phyloP scores from a whole-genome alignment of 2,888 invertebrate genomes.

The Parapristionchus giblindavisi region DNA sequence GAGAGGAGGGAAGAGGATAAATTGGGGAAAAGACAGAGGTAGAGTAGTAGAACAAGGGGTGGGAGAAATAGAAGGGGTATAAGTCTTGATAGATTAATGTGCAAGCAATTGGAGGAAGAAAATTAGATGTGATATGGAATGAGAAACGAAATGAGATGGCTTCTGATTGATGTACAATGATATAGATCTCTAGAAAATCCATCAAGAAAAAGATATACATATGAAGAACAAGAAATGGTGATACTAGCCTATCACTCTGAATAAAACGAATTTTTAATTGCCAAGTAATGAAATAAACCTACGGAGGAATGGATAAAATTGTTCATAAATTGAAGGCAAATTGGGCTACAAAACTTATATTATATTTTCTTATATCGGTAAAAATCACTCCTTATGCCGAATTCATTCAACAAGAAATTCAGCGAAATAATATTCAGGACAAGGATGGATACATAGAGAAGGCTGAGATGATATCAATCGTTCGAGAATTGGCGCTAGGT shows the following conservation, averaged over 20 bases:
- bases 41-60: no score
- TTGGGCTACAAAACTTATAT: not conserved
- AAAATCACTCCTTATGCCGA: no score
- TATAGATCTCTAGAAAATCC: not conserved
- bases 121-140: not conserved
- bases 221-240: not conserved
- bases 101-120: no score
- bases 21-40: not conserved
- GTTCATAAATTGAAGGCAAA: not conserved
- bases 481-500: slow-evolving; percentile 61
- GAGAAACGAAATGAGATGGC: not conserved
- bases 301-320: no score
- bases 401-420: no score
- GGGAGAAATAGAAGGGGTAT: no score
- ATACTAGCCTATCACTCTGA: not conserved
- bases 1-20: not conserved
- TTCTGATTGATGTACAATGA: not conserved
- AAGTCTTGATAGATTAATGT: no score
- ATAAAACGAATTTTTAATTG: no score
- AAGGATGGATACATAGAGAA: slow-evolving; percentile 68
- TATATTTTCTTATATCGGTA: no score
- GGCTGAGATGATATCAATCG: slow-evolving; percentile 64
- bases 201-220: not conserved
- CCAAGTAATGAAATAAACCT: no score
- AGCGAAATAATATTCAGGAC: slow-evolving; percentile 51